Evolutionary conservation across 2,888 invertebrate genomes (phyloP).

Genomic region (Eristalinus sepulchralis): DNA sequence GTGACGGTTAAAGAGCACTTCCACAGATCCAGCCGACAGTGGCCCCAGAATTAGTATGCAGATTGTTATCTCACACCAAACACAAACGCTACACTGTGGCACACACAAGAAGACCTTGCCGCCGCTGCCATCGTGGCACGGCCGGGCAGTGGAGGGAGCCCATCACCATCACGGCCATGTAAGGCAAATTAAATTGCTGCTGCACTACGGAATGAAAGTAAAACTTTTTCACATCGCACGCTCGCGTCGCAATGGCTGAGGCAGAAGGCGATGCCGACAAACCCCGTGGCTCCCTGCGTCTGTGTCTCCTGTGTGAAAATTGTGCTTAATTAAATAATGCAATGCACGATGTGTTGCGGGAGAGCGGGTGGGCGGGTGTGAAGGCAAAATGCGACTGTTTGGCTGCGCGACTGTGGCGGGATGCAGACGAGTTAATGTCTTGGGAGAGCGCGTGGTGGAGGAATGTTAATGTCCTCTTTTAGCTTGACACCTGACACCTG

Average conservation of each 20-base stretch:
- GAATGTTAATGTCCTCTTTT: slow-evolving; percentile 57
- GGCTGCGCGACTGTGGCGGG: too few relatives aligned
- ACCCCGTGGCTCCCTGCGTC: not conserved
- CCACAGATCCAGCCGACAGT: slow-evolving; percentile 1
- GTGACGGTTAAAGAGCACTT: slow-evolving; percentile 16
- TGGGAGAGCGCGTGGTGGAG: slow-evolving; percentile 22
- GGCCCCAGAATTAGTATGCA: slow-evolving; percentile 63
- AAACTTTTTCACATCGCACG: slow-evolving; percentile 63
- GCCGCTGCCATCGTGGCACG: slow-evolving; percentile 29
- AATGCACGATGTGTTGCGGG: slow-evolving; percentile 41
- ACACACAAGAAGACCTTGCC: slow-evolving; percentile 43
- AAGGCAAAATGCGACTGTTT: not conserved
- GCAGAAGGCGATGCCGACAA: not conserved
- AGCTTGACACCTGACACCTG: slow-evolving; percentile 52
- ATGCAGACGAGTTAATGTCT: not conserved
- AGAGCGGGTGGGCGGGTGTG: not conserved
- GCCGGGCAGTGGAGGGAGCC: slow-evolving; percentile 5
- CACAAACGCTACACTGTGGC: slow-evolving; percentile 47
- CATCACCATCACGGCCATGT: slow-evolving; percentile 43
- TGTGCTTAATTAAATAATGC: slow-evolving; percentile 68
- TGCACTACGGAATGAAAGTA: slow-evolving; percentile 64
- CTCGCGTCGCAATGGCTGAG: not conserved
- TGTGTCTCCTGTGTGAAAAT: slow-evolving; percentile 40
- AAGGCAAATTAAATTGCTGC: slow-evolving; percentile 70
- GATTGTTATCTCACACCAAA: slow-evolving; percentile 70